phyloP scores from a whole-genome alignment of 2,113 vertebrate genomes.

The Bambusicola thoracicus region DNA sequence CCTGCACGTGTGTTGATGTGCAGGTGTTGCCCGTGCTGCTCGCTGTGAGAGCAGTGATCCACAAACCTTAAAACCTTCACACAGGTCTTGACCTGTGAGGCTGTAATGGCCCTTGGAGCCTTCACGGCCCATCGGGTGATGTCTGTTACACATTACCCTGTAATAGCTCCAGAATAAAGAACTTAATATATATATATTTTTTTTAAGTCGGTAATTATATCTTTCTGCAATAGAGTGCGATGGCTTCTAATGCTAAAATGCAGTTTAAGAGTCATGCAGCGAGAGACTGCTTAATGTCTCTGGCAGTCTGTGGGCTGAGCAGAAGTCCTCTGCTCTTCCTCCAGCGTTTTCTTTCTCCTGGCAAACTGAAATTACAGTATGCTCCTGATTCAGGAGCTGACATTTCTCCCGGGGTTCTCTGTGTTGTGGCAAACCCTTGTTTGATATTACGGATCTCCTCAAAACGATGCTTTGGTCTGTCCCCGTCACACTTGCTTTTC shows the following conservation, averaged over 20 bases:
- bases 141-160: slow-evolving; percentile 54
- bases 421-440: neutral
- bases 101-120: slow-evolving; percentile 24
- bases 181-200: neutral
- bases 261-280: slow-evolving; percentile 24
- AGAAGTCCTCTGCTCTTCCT: neutral
- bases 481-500: neutral
- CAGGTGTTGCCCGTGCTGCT: slow-evolving; percentile 35
- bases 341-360: neutral
- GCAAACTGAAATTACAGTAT: neutral
- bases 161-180: slow-evolving; percentile 53
- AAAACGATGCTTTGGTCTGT: slow-evolving; percentile 34
- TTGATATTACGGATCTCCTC: neutral
- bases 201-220: slow-evolving; percentile 12
- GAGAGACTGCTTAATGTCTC: slow-evolving; percentile 41
- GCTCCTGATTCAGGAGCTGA: neutral
- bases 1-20: neutral
- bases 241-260: neutral
- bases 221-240: neutral
- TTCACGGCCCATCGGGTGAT: neutral
- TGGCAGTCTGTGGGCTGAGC: neutral
- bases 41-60: slow-evolving; percentile 31
- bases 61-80: slow-evolving; percentile 40
- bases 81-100: slow-evolving; percentile 26
- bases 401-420: neutral